These are phyloP conservation scores for Xylocopa sonorina DNA, from an alignment of 1,140 invertebrate genomes.

Conservation along the genomic window DNA sequence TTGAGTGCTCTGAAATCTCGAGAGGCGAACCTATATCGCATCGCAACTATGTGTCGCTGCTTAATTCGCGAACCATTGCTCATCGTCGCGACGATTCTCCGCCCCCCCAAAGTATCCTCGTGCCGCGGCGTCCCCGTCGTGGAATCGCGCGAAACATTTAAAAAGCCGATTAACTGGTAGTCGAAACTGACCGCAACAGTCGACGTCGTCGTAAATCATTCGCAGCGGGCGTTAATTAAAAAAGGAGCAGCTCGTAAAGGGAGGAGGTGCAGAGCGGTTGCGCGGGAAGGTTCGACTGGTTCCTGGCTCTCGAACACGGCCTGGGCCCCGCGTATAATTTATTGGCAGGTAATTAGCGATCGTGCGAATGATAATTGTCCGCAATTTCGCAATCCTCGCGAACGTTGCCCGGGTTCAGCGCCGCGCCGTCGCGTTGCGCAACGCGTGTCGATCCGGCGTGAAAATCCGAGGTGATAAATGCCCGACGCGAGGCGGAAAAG, in stretches of 20 bases:
- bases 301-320: constrained; percentile 19
- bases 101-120: too few species aligned
- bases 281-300: constrained; percentile 25
- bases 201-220: constrained; percentile 26
- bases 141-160: not conserved
- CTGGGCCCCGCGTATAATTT: constrained; percentile 34
- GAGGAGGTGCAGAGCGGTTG: too few species aligned
- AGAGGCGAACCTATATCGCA: too few species aligned
- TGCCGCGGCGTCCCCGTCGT: too few species aligned
- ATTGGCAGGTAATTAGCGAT: constrained; percentile 53
- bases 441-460: constrained; percentile 26
- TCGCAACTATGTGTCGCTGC: too few species aligned
- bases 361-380: constrained; percentile 55
- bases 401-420: not conserved
- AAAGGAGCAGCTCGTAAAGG: too few species aligned
- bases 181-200: constrained; percentile 21
- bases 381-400: constrained; percentile 37
- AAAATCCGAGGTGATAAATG: constrained; percentile 22
- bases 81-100: too few species aligned
- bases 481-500: constrained; percentile 4
- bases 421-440: constrained; percentile 4
- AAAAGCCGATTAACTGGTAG: constrained; percentile 33
- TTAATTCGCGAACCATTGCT: too few species aligned
- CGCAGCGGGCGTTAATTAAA: constrained; percentile 21
- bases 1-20: too few species aligned